A percentile compares a stretch with the other conserved stretches of the same genome.
phyloP scores from a whole-genome alignment of 2,888 invertebrate genomes.

The Athetis lepigone region DNA sequence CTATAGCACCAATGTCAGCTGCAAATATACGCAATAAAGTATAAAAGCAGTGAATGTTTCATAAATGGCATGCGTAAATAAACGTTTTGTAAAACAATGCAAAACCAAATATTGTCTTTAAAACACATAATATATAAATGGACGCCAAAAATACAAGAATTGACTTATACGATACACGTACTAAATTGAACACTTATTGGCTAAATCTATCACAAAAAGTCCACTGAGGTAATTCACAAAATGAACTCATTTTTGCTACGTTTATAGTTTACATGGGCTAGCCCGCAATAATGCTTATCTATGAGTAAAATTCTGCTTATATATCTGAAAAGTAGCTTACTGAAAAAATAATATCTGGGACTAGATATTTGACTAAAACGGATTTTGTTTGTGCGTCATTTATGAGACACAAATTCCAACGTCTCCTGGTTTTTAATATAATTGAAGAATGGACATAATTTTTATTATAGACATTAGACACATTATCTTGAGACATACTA shows the following conservation, averaged over 20 bases:
- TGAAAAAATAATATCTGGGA: slow-evolving; percentile 83
- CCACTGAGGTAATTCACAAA: slow-evolving; percentile 88
- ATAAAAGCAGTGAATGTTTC: slow-evolving; percentile 74
- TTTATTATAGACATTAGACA: too few relatives aligned
- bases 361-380: slow-evolving; percentile 88
- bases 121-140: slow-evolving; percentile 69
- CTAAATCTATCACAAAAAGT: slow-evolving; percentile 90
- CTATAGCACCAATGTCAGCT: slow-evolving; percentile 89
- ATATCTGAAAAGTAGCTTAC: slow-evolving; percentile 77
- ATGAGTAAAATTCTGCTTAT: slow-evolving; percentile 78
- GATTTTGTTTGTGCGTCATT: slow-evolving; percentile 78
- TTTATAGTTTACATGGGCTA: slow-evolving; percentile 64
- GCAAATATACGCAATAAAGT: slow-evolving; percentile 78
- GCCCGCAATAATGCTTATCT: slow-evolving; percentile 70
- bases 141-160: slow-evolving; percentile 86
- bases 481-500: slow-evolving; percentile 55
- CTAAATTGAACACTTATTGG: slow-evolving; percentile 89
- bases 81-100: slow-evolving; percentile 50
- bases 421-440: slow-evolving; percentile 58
- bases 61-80: slow-evolving; percentile 62
- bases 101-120: slow-evolving; percentile 59
- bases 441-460: slow-evolving; percentile 63
- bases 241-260: slow-evolving; percentile 74
- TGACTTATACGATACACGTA: slow-evolving; percentile 85
- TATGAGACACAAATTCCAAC: slow-evolving; percentile 59